Base-by-base conservation (phyloP, 2,797 vertebrate species). In the Bradypus variegatus region DNA sequence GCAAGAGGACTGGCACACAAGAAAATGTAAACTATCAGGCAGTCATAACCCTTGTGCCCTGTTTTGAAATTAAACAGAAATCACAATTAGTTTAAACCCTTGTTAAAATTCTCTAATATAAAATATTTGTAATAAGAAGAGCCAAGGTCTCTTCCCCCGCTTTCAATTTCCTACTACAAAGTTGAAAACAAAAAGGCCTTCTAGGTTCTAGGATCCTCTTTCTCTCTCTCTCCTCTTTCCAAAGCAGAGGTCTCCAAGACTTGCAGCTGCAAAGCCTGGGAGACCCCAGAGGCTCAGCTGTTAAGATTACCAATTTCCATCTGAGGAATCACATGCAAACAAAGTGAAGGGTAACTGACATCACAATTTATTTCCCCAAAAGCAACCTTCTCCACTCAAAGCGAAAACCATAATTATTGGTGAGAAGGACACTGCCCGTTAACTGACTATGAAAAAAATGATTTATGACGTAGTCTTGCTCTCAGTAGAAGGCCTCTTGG, bases 351-450 rank as follows among this genome's bases (percentile, higher is more conserved):
- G 92, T 91, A 96, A 93, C 86, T 90, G 78, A 89, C 93, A 89
- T 91, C 84, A 84, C 77, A 94, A 94, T 97, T 97, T 96, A 97
- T 92, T 94, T 92, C 94, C 92, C 94, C 95, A 9, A 73, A 96
- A 97, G 95, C 93, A 96, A 94, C 95, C 93, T 96, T 94, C 90
- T 95, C 80, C 36, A 93, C 95, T 95, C 89, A 93, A 96, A 95
- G 92, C 86, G 33, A 93, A 58, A 95, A 90, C 95, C 36, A 0
- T 95, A 96, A 96, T 96, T 89, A 90, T 2, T 45, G 78, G 91
- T 95, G 88, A 96, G 95, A 95, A 96, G 95, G 95, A 55, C 77
- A 75, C 81, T 96, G 94, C 91, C 58, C 1, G 15, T 76, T 95
- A 95, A 95, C 33, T 62, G 86, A 81, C 92, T 88, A 31, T 53